A percentile compares a stretch with the other conserved stretches of the same genome.
These are phyloP conservation scores for Nymphalis io DNA, from an alignment of 1,140 invertebrate species.

Conservation along the genomic window DNA sequence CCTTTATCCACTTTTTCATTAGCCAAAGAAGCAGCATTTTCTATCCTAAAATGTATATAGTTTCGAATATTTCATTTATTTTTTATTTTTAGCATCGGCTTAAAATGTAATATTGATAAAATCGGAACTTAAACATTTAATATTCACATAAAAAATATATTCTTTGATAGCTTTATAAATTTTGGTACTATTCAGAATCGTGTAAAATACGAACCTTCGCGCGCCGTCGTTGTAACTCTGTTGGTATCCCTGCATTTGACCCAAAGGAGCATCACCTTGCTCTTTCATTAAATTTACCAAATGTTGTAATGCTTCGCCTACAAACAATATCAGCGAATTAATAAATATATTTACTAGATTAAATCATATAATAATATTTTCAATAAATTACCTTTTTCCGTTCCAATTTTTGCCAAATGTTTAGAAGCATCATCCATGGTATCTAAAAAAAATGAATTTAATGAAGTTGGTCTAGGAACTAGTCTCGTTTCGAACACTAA, in stretches of 20 bases:
- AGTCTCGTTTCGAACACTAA: too few relatives aligned
- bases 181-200: too few relatives aligned
- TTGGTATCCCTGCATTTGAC: constrained; percentile 56
- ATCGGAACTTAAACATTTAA: too few relatives aligned
- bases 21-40: constrained; percentile 34
- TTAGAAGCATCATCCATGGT: constrained; percentile 56
- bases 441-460: constrained; percentile 43
- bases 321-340: background rate
- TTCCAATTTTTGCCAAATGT: constrained; percentile 59
- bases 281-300: constrained; percentile 56
- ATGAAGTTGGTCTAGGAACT: too few relatives aligned
- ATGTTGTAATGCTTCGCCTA: constrained; percentile 57
- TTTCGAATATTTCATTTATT: background rate
- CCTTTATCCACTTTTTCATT: constrained; percentile 57
- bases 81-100: too few relatives aligned
- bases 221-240: constrained; percentile 59
- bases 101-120: too few relatives aligned
- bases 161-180: too few relatives aligned
- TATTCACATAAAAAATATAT: too few relatives aligned
- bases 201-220: constrained; percentile 46
- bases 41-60: constrained; percentile 33
- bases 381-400: constrained; percentile 53
- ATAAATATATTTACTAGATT: background rate
- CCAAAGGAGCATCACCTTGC: constrained; percentile 52
- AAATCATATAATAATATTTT: too few relatives aligned